A percentile compares a stretch with the other conserved stretches of the same genome.
phyloP scores from a whole-genome alignment of 2,888 invertebrate species.

The Parelbella ahira region DNA sequence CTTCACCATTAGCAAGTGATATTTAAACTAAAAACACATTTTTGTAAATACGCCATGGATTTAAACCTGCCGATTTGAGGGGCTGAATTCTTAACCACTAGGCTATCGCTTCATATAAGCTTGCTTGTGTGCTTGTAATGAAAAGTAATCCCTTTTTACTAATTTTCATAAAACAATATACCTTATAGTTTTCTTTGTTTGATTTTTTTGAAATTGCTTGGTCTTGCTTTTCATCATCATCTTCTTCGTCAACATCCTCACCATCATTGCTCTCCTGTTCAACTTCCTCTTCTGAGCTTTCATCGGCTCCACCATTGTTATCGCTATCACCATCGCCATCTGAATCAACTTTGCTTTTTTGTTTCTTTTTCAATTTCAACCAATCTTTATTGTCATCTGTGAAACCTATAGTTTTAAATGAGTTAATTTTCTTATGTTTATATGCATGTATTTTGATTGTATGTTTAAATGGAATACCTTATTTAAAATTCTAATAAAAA shows the following conservation, averaged over 20 bases:
- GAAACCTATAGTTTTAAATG: slow-evolving; percentile 65
- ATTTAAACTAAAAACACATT: too few relatives aligned
- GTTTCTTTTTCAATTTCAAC: slow-evolving; percentile 82
- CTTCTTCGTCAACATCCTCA: slow-evolving; percentile 33
- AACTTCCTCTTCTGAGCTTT: slow-evolving; percentile 34
- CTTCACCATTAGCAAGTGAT: too few relatives aligned
- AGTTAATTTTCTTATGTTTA: too few relatives aligned
- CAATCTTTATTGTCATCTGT: slow-evolving; percentile 87
- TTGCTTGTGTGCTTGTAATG: too few relatives aligned
- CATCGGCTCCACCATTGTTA: slow-evolving; percentile 42
- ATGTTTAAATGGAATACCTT: too few relatives aligned
- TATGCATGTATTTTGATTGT: too few relatives aligned
- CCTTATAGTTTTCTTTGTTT: slow-evolving; percentile 63
- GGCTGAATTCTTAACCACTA: too few relatives aligned
- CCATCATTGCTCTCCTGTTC: slow-evolving; percentile 37
- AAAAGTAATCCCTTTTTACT: too few relatives aligned
- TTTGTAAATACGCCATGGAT: too few relatives aligned
- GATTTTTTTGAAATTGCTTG: slow-evolving; percentile 40
- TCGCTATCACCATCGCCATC: slow-evolving; percentile 47
- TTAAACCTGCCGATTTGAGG: too few relatives aligned
- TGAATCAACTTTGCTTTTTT: slow-evolving; percentile 47
- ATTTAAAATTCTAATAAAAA: too few relatives aligned
- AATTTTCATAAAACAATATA: slow-evolving; percentile 28
- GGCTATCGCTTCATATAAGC: too few relatives aligned
- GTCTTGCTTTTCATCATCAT: slow-evolving; percentile 29